Conservation (phyloP, 2,888 invertebrate species). For the Andricus quercusramuli region DNA sequence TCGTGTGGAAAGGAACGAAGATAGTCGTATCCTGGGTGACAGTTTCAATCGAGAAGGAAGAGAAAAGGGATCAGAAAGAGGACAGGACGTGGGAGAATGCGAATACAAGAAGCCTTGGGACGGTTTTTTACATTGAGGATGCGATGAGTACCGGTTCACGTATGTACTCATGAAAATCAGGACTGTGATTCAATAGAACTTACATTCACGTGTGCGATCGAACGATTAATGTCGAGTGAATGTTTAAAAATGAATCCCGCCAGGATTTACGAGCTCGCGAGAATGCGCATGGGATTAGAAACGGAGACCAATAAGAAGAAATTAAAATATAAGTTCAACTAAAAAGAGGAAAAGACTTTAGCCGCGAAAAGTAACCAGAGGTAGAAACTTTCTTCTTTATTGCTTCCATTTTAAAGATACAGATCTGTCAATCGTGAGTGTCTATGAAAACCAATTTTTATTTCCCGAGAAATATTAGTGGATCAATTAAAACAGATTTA, state of each 20-base stretch:
- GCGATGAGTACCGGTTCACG: conserved; percentile 48
- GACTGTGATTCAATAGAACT: conserved; percentile 59
- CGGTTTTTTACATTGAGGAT: conserved; percentile 57
- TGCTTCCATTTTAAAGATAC: conserved; percentile 8
- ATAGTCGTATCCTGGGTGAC: background rate
- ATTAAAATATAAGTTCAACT: conserved; percentile 31
- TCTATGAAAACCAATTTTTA: background rate
- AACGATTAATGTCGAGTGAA: conserved; percentile 50
- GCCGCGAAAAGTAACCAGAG: conserved; percentile 12
- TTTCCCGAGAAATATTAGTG: no score
- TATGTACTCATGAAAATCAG: conserved; percentile 55
- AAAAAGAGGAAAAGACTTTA: conserved; percentile 15
- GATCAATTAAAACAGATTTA: no score
- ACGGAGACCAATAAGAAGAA: conserved; percentile 9
- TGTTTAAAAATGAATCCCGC: conserved; percentile 21
- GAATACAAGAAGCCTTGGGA: conserved; percentile 69
- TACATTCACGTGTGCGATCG: conserved; percentile 56
- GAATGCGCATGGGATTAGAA: conserved; percentile 14
- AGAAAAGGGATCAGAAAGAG: conserved; percentile 9
- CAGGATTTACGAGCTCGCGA: conserved; percentile 36
- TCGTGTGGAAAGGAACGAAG: background rate
- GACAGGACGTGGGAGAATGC: conserved; percentile 59
- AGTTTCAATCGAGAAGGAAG: background rate
- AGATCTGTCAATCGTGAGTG: background rate
- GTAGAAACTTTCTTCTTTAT: conserved; percentile 29